Conservation (phyloP, 2,113 vertebrate species). For the Microtus ochrogaster region DNA sequence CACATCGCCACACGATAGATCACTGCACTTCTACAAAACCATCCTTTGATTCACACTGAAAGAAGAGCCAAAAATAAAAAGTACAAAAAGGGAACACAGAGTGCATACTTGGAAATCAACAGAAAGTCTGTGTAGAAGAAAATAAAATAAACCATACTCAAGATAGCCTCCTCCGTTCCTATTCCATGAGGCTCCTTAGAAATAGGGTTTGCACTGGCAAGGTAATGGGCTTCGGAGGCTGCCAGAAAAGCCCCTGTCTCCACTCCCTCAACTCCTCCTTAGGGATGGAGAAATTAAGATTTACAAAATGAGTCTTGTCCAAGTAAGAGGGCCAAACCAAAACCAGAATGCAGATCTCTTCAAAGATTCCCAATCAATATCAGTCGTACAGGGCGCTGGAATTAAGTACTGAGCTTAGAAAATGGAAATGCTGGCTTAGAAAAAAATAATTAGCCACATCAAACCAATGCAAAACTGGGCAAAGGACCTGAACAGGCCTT, state of each 20-base stretch:
- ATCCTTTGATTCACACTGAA: constrained; percentile 48
- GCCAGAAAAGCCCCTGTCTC: background rate
- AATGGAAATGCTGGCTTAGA: background rate
- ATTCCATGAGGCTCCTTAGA: background rate
- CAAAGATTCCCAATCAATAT: background rate
- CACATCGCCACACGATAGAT: constrained; percentile 37
- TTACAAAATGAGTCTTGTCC: background rate
- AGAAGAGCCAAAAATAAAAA: constrained; percentile 22
- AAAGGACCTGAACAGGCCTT: background rate
- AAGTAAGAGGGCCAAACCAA: background rate
- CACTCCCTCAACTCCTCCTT: background rate
- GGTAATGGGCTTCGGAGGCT: background rate
- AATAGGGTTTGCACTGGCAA: background rate
- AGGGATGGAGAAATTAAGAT: constrained; percentile 5
- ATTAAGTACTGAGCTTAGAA: background rate
- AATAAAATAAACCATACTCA: background rate
- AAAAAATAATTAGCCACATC: background rate
- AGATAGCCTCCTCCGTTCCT: background rate
- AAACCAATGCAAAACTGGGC: constrained; percentile 53
- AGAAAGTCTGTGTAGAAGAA: constrained; percentile 40
- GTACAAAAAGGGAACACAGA: constrained; percentile 47
- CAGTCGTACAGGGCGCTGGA: background rate
- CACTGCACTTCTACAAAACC: constrained; percentile 47
- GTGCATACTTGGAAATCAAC: constrained; percentile 39
- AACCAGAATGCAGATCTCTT: background rate